phyloP scores from a whole-genome alignment of 2,888 invertebrate species.

The Ptilodon capucinus region DNA sequence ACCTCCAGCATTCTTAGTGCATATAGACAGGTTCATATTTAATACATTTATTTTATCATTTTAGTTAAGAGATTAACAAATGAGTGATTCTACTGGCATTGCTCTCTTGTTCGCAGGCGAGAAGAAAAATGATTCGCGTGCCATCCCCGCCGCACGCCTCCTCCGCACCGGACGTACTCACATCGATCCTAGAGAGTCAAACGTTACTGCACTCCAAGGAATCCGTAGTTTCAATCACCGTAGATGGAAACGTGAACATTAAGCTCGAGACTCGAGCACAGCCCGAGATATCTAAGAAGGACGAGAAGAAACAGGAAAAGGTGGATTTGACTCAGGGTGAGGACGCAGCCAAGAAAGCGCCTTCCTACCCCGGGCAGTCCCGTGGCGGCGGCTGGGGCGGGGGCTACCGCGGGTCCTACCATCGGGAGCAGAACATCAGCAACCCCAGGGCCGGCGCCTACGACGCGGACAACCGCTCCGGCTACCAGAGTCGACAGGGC shows the following conservation, averaged over 20 bases:
- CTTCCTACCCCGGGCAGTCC: constrained; percentile 85
- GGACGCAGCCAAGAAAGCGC: constrained; percentile 74
- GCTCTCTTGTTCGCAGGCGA: constrained; percentile 49
- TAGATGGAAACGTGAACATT: constrained; percentile 85
- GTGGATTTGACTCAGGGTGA: constrained; percentile 49
- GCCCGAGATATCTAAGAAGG: constrained; percentile 3
- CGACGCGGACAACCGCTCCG: constrained; percentile 59
- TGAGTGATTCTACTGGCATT: background rate
- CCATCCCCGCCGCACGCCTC: constrained; percentile 66
- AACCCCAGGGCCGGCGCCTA: constrained; percentile 71
- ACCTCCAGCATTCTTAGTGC: constrained; percentile 69
- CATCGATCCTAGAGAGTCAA: constrained; percentile 87
- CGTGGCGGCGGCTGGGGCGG: constrained; percentile 76
- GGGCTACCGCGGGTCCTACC: constrained; percentile 54
- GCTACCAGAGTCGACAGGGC: constrained; percentile 40
- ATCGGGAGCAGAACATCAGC: constrained; percentile 71
- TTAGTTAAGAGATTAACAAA: too few relatives aligned
- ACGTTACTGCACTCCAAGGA: constrained; percentile 86
- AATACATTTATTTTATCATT: too few relatives aligned
- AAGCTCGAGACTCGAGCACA: constrained; percentile 47
- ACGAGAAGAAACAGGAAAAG: constrained; percentile 25
- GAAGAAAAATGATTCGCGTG: constrained; percentile 73
- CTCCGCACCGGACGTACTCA: constrained; percentile 84
- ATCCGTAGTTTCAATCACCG: constrained; percentile 80
- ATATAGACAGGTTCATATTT: constrained; percentile 61